Conservation (phyloP, 2,888 invertebrate species). For the Anorthoa munda region DNA sequence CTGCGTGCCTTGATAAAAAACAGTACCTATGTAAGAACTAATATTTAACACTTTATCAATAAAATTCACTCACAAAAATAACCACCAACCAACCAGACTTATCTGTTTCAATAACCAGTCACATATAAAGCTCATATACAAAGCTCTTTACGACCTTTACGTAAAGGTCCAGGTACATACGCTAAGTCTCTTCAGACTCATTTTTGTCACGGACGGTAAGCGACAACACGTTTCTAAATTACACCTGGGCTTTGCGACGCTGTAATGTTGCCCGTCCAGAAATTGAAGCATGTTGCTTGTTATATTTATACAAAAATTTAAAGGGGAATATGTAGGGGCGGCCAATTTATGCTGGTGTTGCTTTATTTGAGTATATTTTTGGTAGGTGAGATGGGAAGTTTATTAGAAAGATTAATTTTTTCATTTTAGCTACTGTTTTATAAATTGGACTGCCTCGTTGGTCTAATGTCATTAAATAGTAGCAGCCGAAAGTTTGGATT, state of each 20-base stretch:
- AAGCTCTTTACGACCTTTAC: slow-evolving; percentile 28
- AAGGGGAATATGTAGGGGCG: slow-evolving; percentile 15
- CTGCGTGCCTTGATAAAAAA: too few species aligned
- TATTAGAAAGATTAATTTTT: background rate
- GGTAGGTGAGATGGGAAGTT: background rate
- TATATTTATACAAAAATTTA: slow-evolving; percentile 50
- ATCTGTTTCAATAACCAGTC: slow-evolving; percentile 31
- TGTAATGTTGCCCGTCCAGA: slow-evolving; percentile 45
- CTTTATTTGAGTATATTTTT: background rate
- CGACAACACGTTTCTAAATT: slow-evolving; percentile 59
- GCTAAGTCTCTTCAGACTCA: slow-evolving; percentile 48
- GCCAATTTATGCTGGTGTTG: slow-evolving; percentile 20
- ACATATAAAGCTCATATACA: slow-evolving; percentile 33
- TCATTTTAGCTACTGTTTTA: background rate
- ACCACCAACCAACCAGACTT: slow-evolving; percentile 3
- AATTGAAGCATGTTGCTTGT: slow-evolving; percentile 58
- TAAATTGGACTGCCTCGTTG: too few species aligned
- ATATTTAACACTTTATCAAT: background rate
- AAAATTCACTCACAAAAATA: background rate
- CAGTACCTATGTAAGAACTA: background rate
- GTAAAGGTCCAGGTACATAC: slow-evolving; percentile 35
- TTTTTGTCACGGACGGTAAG: slow-evolving; percentile 64
- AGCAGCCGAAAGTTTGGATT: too few species aligned
- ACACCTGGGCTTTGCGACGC: slow-evolving; percentile 53
- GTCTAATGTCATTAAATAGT: too few species aligned